Percentiles rank a stretch among this genome's conserved stretches.
Conservation (phyloP, 2,797 vertebrate species). For the Scarus forsteni region DNA sequence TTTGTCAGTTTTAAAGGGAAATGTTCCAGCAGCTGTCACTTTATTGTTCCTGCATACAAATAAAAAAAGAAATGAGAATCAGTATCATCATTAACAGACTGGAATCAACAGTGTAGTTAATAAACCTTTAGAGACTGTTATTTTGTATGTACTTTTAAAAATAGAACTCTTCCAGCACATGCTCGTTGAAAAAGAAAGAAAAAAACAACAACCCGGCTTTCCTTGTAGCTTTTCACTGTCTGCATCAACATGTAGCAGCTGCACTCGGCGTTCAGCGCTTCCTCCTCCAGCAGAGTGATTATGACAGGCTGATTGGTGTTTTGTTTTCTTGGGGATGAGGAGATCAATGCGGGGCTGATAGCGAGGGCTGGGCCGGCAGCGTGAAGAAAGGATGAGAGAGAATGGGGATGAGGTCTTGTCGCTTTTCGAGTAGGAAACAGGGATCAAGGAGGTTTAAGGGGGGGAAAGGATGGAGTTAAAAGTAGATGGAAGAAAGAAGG, state of each 20-base stretch:
- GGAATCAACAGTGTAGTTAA: slow-evolving; percentile 55
- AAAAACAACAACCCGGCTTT: slow-evolving; percentile 16
- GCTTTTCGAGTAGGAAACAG: slow-evolving; percentile 57
- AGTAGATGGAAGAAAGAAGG: slow-evolving; percentile 42
- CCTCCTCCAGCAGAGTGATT: slow-evolving; percentile 75
- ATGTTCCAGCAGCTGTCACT: slow-evolving; percentile 65
- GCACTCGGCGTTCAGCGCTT: slow-evolving; percentile 50
- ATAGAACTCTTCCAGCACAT: slow-evolving; percentile 48
- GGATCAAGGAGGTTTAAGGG: slow-evolving; percentile 63
- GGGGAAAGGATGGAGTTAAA: slow-evolving; percentile 60
- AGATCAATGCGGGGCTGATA: slow-evolving; percentile 74
- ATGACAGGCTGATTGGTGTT: slow-evolving; percentile 79
- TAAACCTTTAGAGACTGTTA: slow-evolving; percentile 49
- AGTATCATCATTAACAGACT: slow-evolving; percentile 64
- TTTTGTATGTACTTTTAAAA: slow-evolving; percentile 48
- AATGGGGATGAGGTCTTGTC: slow-evolving; percentile 61
- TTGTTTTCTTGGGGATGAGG: slow-evolving; percentile 77
- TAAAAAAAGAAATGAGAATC: slow-evolving; percentile 66
- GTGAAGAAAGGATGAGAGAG: slow-evolving; percentile 51
- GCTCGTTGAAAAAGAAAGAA: slow-evolving; percentile 22
- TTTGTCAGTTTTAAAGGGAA: slow-evolving; percentile 55
- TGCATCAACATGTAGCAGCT: slow-evolving; percentile 64
- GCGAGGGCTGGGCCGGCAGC: slow-evolving; percentile 56
- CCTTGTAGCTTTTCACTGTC: slow-evolving; percentile 45
- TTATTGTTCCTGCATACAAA: slow-evolving; percentile 66